phyloP scores from a whole-genome alignment of 2,888 invertebrate genomes.

The Odontocolon sp. region DNA sequence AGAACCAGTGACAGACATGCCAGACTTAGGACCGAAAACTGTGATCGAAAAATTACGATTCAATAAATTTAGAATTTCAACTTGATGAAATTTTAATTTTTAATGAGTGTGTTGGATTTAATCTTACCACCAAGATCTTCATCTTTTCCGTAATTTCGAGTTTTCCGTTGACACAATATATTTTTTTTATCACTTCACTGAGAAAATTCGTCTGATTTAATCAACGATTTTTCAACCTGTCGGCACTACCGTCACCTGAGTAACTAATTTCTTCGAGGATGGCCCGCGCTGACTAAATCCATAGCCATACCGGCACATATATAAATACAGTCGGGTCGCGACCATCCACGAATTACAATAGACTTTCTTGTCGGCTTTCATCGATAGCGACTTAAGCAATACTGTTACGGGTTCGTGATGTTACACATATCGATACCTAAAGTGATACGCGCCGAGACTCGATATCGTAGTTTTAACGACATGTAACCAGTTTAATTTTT shows the following conservation, averaged over 20 bases:
- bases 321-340: constrained; percentile 80
- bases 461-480: constrained; percentile 1
- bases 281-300: constrained; percentile 76
- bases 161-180: constrained; percentile 66
- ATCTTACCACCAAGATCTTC: constrained; percentile 70
- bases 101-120: not conserved
- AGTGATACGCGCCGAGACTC: constrained; percentile 38
- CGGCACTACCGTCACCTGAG: constrained; percentile 56
- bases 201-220: not conserved
- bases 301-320: constrained; percentile 78
- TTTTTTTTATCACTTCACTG: constrained; percentile 41
- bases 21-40: constrained; percentile 66
- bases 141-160: constrained; percentile 65
- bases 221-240: constrained; percentile 57
- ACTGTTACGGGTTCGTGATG: constrained; percentile 77
- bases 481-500: constrained; percentile 15
- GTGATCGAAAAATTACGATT: not conserved
- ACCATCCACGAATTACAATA: constrained; percentile 80
- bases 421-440: constrained; percentile 71
- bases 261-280: constrained; percentile 74
- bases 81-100: not conserved
- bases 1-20: constrained; percentile 35
- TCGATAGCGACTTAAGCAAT: constrained; percentile 78
- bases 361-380: constrained; percentile 81
- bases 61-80: not conserved